Base-by-base conservation (phyloP, 2,888 invertebrate genomes). In the Trichopoda pennipes region DNA sequence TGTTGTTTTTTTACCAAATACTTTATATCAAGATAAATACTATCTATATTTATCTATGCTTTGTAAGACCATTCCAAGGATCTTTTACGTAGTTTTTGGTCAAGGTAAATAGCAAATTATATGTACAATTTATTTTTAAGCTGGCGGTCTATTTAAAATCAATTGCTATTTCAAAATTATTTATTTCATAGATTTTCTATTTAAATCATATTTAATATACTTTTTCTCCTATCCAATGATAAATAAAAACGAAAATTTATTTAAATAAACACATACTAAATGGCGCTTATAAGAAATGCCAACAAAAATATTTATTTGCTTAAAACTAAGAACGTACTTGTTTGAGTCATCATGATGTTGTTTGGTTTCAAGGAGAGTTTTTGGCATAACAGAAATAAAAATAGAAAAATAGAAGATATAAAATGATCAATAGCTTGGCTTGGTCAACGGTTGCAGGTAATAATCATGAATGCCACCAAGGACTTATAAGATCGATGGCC, bases 391-490 rank as follows among this genome's bases (percentile, higher is more conserved):
- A 17, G 9, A 17, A 17, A 9, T 17, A 42, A 35, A 38, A 68
- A 44, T n/a, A 69, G 42, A n/a, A 47, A 63, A 44, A 35, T 42
- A 51, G 35, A 17, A 77, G 63, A 38, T 49, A 17, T 42, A 69
- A 74, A 81, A 81, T 81, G 73, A 81, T 81, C 77, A 81, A 81
- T 81, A 63, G 47, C 66, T 64, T 66, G 70, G 68, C 44, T 19
- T 49, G 55, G 55, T 64, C 75, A 80, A 53, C 64, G 60, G 58
- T 72, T 80, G 68, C 44, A 70, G 61, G 23, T 55, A 61, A 66
- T 72, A 72, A 76, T 56, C 55, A 61, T 76, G 76, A 76, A 68
- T 73, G 69, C 66, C 81, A 81, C 77, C 63, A 78, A 74, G 58
- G 74, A 51, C 74, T 66, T 35, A 60, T 21, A 74, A 69, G 78